These are phyloP conservation scores for Sinocyclocheilus grahami DNA, from an alignment of 2,113 vertebrate genomes.

Conservation along the genomic window DNA sequence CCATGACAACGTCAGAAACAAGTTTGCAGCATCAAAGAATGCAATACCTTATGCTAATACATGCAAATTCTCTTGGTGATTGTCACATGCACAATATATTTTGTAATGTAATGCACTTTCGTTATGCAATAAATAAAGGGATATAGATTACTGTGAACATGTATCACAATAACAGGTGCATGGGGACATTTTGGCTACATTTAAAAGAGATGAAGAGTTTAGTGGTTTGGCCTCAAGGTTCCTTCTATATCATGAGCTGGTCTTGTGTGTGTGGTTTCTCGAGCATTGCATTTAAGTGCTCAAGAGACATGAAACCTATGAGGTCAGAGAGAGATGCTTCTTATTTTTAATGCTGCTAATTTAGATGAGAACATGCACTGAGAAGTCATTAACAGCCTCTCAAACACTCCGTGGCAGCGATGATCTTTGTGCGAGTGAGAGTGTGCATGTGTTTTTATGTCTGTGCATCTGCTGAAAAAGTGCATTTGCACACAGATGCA, in stretches of 20 bases:
- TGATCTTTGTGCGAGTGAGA: background rate
- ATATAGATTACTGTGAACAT: background rate
- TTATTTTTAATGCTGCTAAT: slow-evolving; percentile 51
- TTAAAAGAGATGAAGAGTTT: slow-evolving; percentile 7
- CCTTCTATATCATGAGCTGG: background rate
- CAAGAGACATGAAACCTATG: slow-evolving; percentile 30
- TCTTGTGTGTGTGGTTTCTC: background rate
- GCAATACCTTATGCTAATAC: background rate
- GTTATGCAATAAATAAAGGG: background rate
- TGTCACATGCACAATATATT: background rate
- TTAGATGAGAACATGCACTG: slow-evolving; percentile 47
- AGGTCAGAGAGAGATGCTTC: slow-evolving; percentile 27
- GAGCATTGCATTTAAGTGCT: background rate
- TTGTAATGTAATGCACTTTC: background rate
- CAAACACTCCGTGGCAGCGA: slow-evolving; percentile 12
- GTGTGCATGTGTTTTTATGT: slow-evolving; percentile 26
- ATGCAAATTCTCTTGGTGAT: background rate
- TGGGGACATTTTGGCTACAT: background rate
- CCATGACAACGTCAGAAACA: background rate
- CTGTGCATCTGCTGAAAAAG: background rate
- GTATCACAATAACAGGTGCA: background rate
- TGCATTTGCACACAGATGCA: background rate
- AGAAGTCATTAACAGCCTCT: slow-evolving; percentile 43
- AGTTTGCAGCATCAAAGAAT: background rate
- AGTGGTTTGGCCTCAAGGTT: background rate